A percentile compares a stretch with the other conserved stretches of the same genome.
phyloP scores from a whole-genome alignment of 2,888 invertebrate genomes.

The Asteroscopus sphinx region DNA sequence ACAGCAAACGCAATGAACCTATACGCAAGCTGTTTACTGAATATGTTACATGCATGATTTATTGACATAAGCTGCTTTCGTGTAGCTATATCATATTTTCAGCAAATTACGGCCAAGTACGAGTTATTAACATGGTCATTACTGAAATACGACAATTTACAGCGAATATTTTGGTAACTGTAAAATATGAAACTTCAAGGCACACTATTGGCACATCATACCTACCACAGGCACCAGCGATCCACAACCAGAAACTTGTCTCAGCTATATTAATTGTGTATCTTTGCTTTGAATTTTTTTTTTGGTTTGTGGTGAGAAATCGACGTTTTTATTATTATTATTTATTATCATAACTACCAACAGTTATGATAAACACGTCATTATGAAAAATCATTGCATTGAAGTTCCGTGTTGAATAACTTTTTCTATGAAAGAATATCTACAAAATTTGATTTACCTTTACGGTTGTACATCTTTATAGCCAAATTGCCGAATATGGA shows the following conservation, averaged over 20 bases:
- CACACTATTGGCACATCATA: too few relatives aligned
- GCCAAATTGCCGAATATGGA: conserved; percentile 5
- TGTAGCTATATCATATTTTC: conserved; percentile 44
- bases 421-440: conserved; percentile 11
- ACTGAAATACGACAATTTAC: conserved; percentile 38
- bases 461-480: too few relatives aligned
- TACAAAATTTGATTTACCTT: conserved; percentile 28
- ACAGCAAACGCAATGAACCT: conserved; percentile 43
- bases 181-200: conserved; percentile 35
- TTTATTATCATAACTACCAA: neutral
- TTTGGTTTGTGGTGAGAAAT: too few relatives aligned
- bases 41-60: conserved; percentile 51
- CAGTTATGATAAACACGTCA: conserved; percentile 12
- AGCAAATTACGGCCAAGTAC: conserved; percentile 40
- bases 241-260: too few relatives aligned
- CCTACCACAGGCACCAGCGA: too few relatives aligned
- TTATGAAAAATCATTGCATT: conserved; percentile 19
- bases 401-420: neutral
- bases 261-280: too few relatives aligned
- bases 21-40: conserved; percentile 41
- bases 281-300: too few relatives aligned
- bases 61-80: conserved; percentile 48
- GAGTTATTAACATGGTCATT: conserved; percentile 25
- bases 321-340: too few relatives aligned
- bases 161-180: conserved; percentile 31